phyloP scores from a whole-genome alignment of 2,888 invertebrate genomes.

The Sphinx pinastri region DNA sequence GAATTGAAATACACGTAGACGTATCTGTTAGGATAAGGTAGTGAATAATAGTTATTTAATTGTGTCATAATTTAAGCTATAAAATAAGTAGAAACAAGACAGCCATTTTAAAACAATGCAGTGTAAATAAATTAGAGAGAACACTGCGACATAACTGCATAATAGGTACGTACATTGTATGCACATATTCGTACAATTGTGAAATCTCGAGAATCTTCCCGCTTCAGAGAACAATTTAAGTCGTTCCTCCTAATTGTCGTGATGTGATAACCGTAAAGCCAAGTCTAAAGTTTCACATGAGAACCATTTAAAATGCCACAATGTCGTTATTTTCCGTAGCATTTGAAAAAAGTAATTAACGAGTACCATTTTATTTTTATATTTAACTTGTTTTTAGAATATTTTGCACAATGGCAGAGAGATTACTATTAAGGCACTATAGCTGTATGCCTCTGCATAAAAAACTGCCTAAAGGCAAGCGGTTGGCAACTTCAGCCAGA shows the following conservation, averaged over 20 bases:
- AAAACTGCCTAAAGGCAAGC: background rate
- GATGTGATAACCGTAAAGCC: background rate
- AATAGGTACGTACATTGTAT: background rate
- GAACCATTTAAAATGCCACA: too few relatives aligned
- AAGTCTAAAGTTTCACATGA: background rate
- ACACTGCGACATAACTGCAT: background rate
- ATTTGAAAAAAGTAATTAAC: background rate
- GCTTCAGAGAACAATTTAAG: background rate
- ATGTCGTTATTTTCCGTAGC: too few relatives aligned
- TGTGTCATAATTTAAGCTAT: too few relatives aligned
- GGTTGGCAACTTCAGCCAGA: slow-evolving; percentile 12
- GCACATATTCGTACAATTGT: background rate
- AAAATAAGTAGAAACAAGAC: too few relatives aligned
- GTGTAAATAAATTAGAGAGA: background rate
- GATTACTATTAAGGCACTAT: slow-evolving; percentile 1
- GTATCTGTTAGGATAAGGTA: too few relatives aligned
- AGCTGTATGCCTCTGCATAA: slow-evolving; percentile 5
- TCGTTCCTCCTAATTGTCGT: background rate
- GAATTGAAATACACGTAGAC: too few relatives aligned
- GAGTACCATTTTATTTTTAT: background rate
- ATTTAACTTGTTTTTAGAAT: background rate
- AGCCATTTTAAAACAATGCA: too few relatives aligned
- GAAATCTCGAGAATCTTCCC: background rate
- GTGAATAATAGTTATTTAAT: too few relatives aligned
- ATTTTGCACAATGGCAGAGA: background rate